Evolutionary conservation across 2,888 invertebrate species (phyloP).

Genomic region (Drosophila limbata): DNA sequence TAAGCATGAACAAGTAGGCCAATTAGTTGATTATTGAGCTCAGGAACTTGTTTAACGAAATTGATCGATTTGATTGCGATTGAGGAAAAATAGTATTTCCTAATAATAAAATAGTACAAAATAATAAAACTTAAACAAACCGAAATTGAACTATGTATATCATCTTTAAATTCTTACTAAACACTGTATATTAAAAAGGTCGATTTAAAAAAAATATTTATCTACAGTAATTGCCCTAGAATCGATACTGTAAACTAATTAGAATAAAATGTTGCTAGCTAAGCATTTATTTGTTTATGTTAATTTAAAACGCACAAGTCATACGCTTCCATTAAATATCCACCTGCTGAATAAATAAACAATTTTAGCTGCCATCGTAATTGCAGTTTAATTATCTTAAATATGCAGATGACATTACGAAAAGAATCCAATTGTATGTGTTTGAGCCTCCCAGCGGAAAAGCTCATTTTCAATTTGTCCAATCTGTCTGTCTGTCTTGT

Average conservation of each 20-base stretch:
- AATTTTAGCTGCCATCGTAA: conserved; percentile 34
- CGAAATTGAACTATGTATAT: too few species aligned
- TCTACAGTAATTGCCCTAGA: too few species aligned
- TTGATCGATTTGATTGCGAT: background rate
- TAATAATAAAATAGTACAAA: too few species aligned
- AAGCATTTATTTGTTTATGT: conserved; percentile 20
- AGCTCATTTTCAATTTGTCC: conserved; percentile 41
- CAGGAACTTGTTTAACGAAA: background rate
- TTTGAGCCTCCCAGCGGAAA: conserved; percentile 19
- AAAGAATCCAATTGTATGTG: conserved; percentile 22
- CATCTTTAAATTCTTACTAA: too few species aligned
- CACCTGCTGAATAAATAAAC: conserved; percentile 19
- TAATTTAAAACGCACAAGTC: conserved; percentile 31
- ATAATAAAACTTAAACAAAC: too few species aligned
- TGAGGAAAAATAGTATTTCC: too few species aligned
- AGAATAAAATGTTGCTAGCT: background rate
- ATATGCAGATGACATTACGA: conserved; percentile 30
- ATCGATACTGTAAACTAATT: background rate
- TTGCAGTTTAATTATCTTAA: conserved; percentile 57
- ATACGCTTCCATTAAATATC: conserved; percentile 21
- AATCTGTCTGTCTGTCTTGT: background rate
- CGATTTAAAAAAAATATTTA: too few species aligned
- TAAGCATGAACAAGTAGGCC: background rate
- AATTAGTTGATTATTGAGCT: background rate
- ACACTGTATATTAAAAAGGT: too few species aligned